A percentile compares a stretch with the other conserved stretches of the same genome.
Evolutionary conservation across 2,888 invertebrate genomes (phyloP).

Genomic region (Chaetoderma sp.): DNA sequence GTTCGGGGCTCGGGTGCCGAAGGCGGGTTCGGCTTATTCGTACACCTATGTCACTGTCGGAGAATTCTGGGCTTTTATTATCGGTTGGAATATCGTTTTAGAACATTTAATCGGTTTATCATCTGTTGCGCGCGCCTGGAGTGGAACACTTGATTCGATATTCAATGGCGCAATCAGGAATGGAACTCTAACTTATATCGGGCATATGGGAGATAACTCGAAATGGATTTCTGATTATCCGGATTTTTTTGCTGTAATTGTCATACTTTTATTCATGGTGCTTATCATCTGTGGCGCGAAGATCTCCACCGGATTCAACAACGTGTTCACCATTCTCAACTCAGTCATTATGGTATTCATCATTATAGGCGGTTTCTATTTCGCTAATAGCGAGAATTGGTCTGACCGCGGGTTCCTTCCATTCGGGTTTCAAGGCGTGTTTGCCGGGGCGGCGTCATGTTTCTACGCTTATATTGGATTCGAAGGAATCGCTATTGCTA

Average conservation of each 20-base stretch:
- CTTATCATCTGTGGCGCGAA: constrained; percentile 67
- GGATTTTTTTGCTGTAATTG: constrained; percentile 68
- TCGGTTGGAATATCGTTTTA: constrained; percentile 87
- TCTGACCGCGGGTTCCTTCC: constrained; percentile 71
- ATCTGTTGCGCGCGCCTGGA: constrained; percentile 74
- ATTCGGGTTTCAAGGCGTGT: constrained; percentile 66
- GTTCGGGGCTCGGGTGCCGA: constrained; percentile 65
- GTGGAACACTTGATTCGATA: constrained; percentile 69
- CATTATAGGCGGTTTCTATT: constrained; percentile 81
- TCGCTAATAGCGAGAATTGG: constrained; percentile 87
- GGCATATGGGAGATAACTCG: constrained; percentile 44
- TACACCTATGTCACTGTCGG: constrained; percentile 94
- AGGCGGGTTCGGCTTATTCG: constrained; percentile 83
- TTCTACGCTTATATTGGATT: constrained; percentile 71
- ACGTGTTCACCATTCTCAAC: constrained; percentile 67
- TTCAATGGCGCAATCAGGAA: constrained; percentile 68
- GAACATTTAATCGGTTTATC: constrained; percentile 69
- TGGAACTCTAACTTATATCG: constrained; percentile 60
- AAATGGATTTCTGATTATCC: constrained; percentile 65
- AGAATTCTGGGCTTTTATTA: constrained; percentile 87
- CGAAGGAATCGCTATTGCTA: constrained; percentile 69
- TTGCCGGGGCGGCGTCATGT: constrained; percentile 69
- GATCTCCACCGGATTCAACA: constrained; percentile 68
- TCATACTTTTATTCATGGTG: constrained; percentile 71
- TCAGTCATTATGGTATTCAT: constrained; percentile 67